Base-by-base conservation (phyloP, 2,888 invertebrate genomes). In the Pristionchus arcanus region DNA sequence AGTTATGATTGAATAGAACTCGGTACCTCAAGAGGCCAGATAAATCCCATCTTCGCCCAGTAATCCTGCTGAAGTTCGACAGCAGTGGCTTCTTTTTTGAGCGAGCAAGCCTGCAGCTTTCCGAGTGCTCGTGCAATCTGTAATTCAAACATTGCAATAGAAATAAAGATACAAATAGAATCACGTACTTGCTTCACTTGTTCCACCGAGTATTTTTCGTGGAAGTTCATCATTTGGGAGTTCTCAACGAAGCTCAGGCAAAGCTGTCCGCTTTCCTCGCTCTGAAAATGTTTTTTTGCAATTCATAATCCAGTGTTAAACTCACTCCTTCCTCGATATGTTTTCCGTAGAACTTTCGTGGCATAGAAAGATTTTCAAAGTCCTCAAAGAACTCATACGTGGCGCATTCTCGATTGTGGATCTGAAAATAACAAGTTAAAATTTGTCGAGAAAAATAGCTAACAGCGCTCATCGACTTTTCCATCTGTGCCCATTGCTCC, bases 311-410 rank as follows among this genome's bases (percentile, higher is more conserved):
- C 2, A 21, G 55, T 1, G 21, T 19, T 16, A 68, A 5, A 28
- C 25, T 2, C 0, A 71, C 71, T 34, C 34, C 34, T 31, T 71
- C 71, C 3, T 34, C 71, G 19, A 71, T 15, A 15, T 31, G 71
- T 15, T 34, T 77, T 37, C 74, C 74, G 21, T 9, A 77, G 25
- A 42, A 77, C 42, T 42, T 77, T 42, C 21, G 11, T 2, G 74
- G 74, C 19, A 77, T 5, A 2, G 34, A 19, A 21, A 77, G 9
- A 21, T 11, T 21, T 2, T 77, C 74, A 25, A 42, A 77, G 13
- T 37, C 74, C 74, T 77, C 74, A 19, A 77, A 42, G 42, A 77
- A 77, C 25, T 77, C 74, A 21, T 77, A 77, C 7, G 74, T 25
- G 9, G 74, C 74, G 11, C 34, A 37, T 31, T 77, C 74, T 13